These are phyloP conservation scores for Stichopus chloronotus DNA, from an alignment of 35 echinoderm and acorn worm species.

Conservation along the genomic window DNA sequence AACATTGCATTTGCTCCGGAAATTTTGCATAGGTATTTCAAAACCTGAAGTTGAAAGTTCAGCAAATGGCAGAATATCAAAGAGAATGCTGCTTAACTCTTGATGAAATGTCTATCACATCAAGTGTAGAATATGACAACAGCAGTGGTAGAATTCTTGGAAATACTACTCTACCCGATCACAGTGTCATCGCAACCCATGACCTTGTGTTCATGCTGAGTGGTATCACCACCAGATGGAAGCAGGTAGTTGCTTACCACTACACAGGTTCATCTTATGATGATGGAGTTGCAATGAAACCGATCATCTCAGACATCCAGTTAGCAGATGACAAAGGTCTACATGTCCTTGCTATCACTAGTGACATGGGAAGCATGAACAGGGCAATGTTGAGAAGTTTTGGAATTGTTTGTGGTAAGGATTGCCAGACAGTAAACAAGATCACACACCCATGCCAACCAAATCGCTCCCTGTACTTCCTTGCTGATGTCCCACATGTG, in stretches of 20 bases:
- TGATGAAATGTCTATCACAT: slow-evolving; percentile 53
- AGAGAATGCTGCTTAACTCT: slow-evolving; percentile 26
- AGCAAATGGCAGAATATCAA: slow-evolving; percentile 13
- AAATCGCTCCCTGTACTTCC: background rate
- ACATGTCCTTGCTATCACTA: slow-evolving; percentile 59
- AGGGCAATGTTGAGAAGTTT: slow-evolving; percentile 34
- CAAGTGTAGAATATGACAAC: slow-evolving; percentile 51
- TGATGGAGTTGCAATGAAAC: slow-evolving; percentile 29
- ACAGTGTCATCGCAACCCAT: slow-evolving; percentile 61
- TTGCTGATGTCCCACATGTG: slow-evolving; percentile 45
- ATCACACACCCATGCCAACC: slow-evolving; percentile 20
- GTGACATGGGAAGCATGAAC: slow-evolving; percentile 73
- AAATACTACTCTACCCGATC: slow-evolving; percentile 54
- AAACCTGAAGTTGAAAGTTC: slow-evolving; percentile 52
- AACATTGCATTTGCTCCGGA: slow-evolving; percentile 36
- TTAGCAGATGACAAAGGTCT: slow-evolving; percentile 46
- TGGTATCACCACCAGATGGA: slow-evolving; percentile 67
- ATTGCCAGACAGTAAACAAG: slow-evolving; percentile 2
- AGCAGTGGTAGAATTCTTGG: slow-evolving; percentile 24
- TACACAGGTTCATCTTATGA: slow-evolving; percentile 60
- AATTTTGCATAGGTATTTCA: slow-evolving; percentile 49
- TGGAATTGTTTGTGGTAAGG: slow-evolving; percentile 9
- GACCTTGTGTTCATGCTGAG: slow-evolving; percentile 70
- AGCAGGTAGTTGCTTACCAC: slow-evolving; percentile 67
- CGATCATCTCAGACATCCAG: slow-evolving; percentile 47